Evolutionary conservation across 1,140 invertebrate genomes (phyloP).

Genomic region (Drosophila ironensis): DNA sequence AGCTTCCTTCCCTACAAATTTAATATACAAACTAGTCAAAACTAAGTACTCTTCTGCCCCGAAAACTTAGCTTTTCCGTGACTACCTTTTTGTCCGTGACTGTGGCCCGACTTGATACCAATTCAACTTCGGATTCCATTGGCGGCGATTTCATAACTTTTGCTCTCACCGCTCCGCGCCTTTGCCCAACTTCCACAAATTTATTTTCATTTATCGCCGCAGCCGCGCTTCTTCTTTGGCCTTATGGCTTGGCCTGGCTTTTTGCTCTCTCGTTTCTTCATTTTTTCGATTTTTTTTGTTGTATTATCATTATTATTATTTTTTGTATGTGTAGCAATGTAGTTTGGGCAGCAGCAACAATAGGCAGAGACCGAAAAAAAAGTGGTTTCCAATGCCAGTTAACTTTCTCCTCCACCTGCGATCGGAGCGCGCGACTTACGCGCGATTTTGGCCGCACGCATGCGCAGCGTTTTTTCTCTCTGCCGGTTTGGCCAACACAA

Average conservation of each 20-base stretch:
- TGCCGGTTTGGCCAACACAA: neutral
- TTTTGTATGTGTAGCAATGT: constrained; percentile 28
- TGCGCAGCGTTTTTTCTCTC: constrained; percentile 29
- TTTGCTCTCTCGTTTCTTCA: constrained; percentile 25
- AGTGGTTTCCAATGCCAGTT: constrained; percentile 76
- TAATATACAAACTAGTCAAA: no score
- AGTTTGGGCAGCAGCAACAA: constrained; percentile 55
- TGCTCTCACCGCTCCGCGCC: constrained; percentile 50
- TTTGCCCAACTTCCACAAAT: constrained; percentile 53
- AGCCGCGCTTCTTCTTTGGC: constrained; percentile 48
- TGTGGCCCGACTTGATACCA: constrained; percentile 54
- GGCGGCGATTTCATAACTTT: constrained; percentile 73
- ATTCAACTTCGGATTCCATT: constrained; percentile 64
- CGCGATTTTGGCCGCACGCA: constrained; percentile 57
- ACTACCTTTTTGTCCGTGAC: constrained; percentile 3
- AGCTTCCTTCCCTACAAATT: no score
- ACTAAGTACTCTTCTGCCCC: no score
- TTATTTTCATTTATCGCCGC: constrained; percentile 51
- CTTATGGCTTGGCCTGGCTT: constrained; percentile 42
- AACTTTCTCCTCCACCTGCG: constrained; percentile 72
- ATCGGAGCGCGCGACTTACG: constrained; percentile 27
- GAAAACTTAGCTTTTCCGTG: no score
- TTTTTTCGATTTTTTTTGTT: constrained; percentile 16
- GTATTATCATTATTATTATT: no score
- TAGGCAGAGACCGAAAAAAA: constrained; percentile 55